A percentile compares a stretch with the other conserved stretches of the same genome.
Evolutionary conservation across 1,140 invertebrate species (phyloP).

Genomic region (Drosophila cardini): DNA sequence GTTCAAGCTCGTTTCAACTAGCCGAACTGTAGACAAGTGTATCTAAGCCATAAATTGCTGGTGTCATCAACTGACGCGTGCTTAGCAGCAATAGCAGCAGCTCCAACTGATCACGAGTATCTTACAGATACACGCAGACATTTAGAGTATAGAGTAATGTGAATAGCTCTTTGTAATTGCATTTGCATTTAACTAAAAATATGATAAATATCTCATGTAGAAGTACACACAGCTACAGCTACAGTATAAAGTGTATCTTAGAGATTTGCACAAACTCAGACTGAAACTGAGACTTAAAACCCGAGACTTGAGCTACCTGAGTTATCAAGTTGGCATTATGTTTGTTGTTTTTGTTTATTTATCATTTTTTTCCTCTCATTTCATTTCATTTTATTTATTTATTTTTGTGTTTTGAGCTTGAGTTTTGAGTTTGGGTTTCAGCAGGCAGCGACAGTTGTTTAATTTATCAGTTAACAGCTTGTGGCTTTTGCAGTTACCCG

Average conservation of each 20-base stretch:
- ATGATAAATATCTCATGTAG: constrained; percentile 32
- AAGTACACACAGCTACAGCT: background rate
- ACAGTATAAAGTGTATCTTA: background rate
- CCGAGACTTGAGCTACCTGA: constrained; percentile 29
- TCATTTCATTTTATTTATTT: constrained; percentile 39
- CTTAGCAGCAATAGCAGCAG: constrained; percentile 1
- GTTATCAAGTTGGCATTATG: constrained; percentile 34
- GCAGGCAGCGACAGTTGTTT: constrained; percentile 64
- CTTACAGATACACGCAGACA: constrained; percentile 31
- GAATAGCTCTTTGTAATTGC: constrained; percentile 10
- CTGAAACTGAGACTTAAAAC: background rate
- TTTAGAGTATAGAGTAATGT: constrained; percentile 30
- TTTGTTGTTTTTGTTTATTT: constrained; percentile 29
- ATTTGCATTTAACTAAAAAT: constrained; percentile 37
- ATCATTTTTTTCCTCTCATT: constrained; percentile 26
- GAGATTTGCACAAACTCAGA: constrained; percentile 2
- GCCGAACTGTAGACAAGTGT: constrained; percentile 16
- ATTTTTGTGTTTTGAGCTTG: constrained; percentile 19
- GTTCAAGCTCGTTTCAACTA: background rate
- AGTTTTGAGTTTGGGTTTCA: constrained; percentile 52
- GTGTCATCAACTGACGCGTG: constrained; percentile 40
- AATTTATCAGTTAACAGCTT: constrained; percentile 74
- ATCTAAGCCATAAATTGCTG: constrained; percentile 43
- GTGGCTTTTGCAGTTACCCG: constrained; percentile 50
- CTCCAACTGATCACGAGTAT: constrained; percentile 48